A percentile compares a stretch with the other conserved stretches of the same genome.
phyloP scores from a whole-genome alignment of 2,888 invertebrate genomes.

The Meganola albula region DNA sequence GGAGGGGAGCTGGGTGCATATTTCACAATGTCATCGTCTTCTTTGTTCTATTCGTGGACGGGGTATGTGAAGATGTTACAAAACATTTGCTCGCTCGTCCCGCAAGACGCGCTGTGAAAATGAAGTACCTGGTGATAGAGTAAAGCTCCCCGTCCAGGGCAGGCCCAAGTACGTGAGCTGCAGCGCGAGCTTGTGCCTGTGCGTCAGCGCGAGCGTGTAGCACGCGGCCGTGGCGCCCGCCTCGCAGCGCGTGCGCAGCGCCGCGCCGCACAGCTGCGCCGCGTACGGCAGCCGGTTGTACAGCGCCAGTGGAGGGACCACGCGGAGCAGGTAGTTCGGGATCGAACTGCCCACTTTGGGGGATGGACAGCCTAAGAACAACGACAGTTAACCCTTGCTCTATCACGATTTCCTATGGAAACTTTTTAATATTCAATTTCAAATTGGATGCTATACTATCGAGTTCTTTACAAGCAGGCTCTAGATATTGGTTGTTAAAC shows the following conservation, averaged over 20 bases:
- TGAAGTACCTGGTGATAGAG: slow-evolving; percentile 77
- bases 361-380: slow-evolving; percentile 55
- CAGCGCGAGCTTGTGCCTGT: slow-evolving; percentile 69
- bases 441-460: too few species aligned
- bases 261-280: slow-evolving; percentile 23
- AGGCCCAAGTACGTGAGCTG: slow-evolving; percentile 80
- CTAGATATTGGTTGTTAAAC: too few species aligned
- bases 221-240: slow-evolving; percentile 84
- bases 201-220: slow-evolving; percentile 81
- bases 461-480: too few species aligned
- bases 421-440: too few species aligned
- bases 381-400: too few species aligned
- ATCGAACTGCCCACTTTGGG: slow-evolving; percentile 70
- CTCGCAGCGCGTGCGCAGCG: slow-evolving; percentile 75
- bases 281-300: slow-evolving; percentile 88
- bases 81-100: too few species aligned
- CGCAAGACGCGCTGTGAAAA: too few species aligned
- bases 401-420: too few species aligned
- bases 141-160: slow-evolving; percentile 84
- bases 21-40: too few species aligned
- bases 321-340: slow-evolving; percentile 84
- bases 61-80: too few species aligned
- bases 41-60: too few species aligned
- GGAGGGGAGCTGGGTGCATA: too few species aligned
- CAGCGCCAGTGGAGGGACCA: slow-evolving; percentile 85